Base-by-base conservation (phyloP, 1,140 invertebrate genomes). In the Penaeus indicus region DNA sequence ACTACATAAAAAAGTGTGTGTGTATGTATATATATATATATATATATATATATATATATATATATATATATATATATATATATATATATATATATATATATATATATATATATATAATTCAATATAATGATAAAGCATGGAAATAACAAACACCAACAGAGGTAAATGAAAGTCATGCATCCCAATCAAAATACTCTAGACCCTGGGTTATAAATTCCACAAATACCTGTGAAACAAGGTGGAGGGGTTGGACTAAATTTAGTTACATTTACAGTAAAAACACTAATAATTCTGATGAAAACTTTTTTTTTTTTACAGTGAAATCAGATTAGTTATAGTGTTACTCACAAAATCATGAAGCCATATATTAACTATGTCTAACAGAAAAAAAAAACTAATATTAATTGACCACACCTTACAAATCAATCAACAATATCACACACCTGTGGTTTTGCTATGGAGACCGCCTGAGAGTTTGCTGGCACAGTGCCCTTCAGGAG, bases 401-500 rank as follows among this genome's bases (percentile, higher is more conserved):
- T 16, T 32, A n/a, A 16, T 16, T 54, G 3, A 4, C 32, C 60
- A 63, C 47, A 81, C 54, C 5, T 54, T 63, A 61, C 16, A 63
- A 62, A 63, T 61, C 16, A 82, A 61, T 62, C 21, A 3, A 63
- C 11, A 63, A 63, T 32, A 25, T 19, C 60, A 82, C 84, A 25
- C 80, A 88, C 86, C 86, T 88, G 86, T 27, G 86, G 80, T 47
- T 78, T 82, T 62, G 84, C 19, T 19, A 69, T 38, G 60, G 79
- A 82, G 67, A 61, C 80, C n/a, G 80, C 54, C 64, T 88, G 86
- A 25, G 86, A 72, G 47, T 78, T 82, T 22, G 86, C 80, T 62
- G 86, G 80, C 22, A 82, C 86, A 27, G 78, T 88, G 42, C 86
- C 86, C 80, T 88, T 88, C 79, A 88, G 54, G 7, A 88, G 86